Percentiles rank a stretch among this genome's conserved stretches.
phyloP scores from a whole-genome alignment of 2,113 vertebrate species.

The Oncorhynchus tshawytscha region DNA sequence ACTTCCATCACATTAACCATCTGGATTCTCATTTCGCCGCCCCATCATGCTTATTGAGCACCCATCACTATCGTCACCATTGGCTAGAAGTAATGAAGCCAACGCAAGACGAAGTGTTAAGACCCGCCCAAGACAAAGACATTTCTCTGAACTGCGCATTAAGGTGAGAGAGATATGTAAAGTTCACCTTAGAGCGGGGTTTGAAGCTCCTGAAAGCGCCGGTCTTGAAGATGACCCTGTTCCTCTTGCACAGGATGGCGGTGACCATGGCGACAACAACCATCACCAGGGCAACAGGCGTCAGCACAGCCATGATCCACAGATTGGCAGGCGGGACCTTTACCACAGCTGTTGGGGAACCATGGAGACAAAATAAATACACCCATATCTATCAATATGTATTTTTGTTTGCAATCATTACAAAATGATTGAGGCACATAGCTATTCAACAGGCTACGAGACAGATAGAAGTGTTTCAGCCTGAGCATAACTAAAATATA shows the following conservation, averaged over 20 bases:
- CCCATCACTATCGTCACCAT: not conserved
- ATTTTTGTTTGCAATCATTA: not conserved
- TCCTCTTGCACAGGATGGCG: conserved; percentile 90
- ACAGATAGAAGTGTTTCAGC: no score
- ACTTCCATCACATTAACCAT: conserved; percentile 1
- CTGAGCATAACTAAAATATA: not conserved
- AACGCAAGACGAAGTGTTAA: not conserved
- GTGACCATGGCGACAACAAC: conserved; percentile 94
- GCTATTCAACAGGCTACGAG: not conserved
- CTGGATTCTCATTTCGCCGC: not conserved
- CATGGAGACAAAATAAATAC: conserved; percentile 6
- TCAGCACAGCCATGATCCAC: conserved; percentile 94
- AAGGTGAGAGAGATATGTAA: not conserved
- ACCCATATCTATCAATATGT: not conserved
- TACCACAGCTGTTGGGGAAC: conserved; percentile 82
- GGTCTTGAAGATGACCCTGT: conserved; percentile 92
- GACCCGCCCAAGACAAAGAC: not conserved
- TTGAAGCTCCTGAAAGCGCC: conserved; percentile 90
- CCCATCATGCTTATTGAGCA: not conserved
- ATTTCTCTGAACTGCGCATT: not conserved
- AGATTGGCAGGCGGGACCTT: conserved; percentile 92
- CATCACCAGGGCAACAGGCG: conserved; percentile 86
- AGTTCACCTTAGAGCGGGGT: conserved; percentile 86
- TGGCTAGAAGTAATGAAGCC: not conserved
- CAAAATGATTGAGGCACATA: not conserved